Evolutionary conservation across 2,797 vertebrate genomes (phyloP), one percentile per base, ranked within the genome.

Genomic region (Melanotaenia nigrans): DNA sequence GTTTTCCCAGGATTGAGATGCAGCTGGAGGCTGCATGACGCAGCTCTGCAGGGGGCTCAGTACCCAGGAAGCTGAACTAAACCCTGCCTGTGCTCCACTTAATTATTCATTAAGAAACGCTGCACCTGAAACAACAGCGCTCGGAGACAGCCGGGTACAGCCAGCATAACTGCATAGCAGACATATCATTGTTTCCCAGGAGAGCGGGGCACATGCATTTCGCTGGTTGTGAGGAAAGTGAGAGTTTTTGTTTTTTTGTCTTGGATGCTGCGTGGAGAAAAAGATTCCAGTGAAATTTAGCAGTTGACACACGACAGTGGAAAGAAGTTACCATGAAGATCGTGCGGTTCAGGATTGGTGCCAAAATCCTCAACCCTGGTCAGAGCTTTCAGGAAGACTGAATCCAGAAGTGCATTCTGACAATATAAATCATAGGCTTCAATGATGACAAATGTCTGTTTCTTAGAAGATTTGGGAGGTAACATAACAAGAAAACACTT

Each of bases 91-190:
- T 56, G 45, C 71, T 81, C 35, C 81, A 71, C 71, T 94, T 65
- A 94, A 94, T 94, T 92, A 95, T 94, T 95, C 87, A 94, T 92
- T 45, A 57, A 66, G 75, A 59, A 54, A 71, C 33, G 0, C 49
- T 62, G 71, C 85, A 90, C 89, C 91, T 93, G 90, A 92, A 91
- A 91, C 90, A 92, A 87, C 87, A 87, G 78, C 18, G 18, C 68
- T 28, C 60, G 49, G 36, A 25, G 47, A 81, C 30, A 64, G 86
- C 86, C 86, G 83, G 83, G 28, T 77, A 59, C 71, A 13, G 65
- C 67, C 68, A 51, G 70, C 71, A 45, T 20, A 32, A 40, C 32
- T 0, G 47, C 30, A 51, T 78, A 63, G 68, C 22, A 56, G 40
- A 70, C 57, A 49, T 47, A 68, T 80, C 55, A 8, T 3, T 1